Evolutionary conservation across 2,113 vertebrate species (phyloP), one percentile per base, ranked within the genome.

Genomic region (Pholis gunnellus): DNA sequence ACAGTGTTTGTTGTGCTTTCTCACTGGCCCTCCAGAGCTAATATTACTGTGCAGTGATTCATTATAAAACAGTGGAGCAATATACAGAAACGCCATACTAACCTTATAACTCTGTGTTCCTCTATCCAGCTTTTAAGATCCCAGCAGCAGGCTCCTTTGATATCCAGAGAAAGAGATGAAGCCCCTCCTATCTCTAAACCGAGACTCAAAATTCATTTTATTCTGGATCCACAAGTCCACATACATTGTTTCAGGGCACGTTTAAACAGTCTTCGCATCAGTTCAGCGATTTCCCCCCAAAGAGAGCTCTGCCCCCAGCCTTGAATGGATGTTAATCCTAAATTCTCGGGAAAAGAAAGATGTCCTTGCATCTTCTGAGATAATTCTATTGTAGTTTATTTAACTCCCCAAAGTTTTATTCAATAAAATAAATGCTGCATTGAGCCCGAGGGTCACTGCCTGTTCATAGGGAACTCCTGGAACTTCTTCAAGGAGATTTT

Each of bases 371-470:
- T 75, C 68, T 44, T 81, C 22, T 64, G 27, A 64, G 34, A 61
- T 78, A 6, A 57, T 44, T 75, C 29, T 7, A 59, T 50, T 66
- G 46, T 27, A 60, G 63, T 78, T 82, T 60, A 27, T 63, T 36
- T 36, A 78, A 77, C 27, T 61, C 56, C 56, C 61, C 36, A 31
- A 63, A 59, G 29, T 75, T 76, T 79, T 42, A 79, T 74, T 63
- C 40, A 61, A 9, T 46, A 9, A n/a, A 68, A 44, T 38, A n/a
- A 78, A 70, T 20, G 22, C 60, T 59, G 72, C 9, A 18, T 17
- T 22, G 34, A 56, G 54, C 65, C 79, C 64, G 11, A 17, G 59
- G 72, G 50, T 69, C 76, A 65, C 59, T 72, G 25, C 9, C 64
- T 65, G 72, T 75, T 67, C 46, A 31, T 7, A 17, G 72, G 83